These are phyloP conservation scores for Pyrgilauda ruficollis DNA, from an alignment of 2,113 vertebrate genomes.

Conservation along the genomic window DNA sequence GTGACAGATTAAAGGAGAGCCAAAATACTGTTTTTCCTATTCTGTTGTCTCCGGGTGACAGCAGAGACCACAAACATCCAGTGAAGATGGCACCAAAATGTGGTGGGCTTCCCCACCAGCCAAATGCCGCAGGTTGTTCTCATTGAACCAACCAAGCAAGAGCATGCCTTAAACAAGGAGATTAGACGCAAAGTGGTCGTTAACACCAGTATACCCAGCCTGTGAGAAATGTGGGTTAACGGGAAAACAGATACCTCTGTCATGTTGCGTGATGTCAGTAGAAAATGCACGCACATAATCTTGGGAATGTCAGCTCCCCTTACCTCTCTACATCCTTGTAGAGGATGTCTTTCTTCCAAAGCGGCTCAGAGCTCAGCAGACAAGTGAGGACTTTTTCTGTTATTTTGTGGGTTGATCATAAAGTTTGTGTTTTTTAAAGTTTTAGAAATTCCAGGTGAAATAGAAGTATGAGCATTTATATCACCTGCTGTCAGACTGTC, in stretches of 20 bases:
- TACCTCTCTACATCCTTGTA: background rate
- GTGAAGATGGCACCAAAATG: background rate
- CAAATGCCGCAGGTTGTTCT: accelerated
- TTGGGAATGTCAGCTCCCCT: background rate
- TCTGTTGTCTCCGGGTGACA: background rate
- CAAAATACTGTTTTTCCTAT: background rate
- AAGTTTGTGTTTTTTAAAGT: background rate
- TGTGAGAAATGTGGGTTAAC: background rate
- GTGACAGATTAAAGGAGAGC: background rate
- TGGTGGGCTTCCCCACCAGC: background rate
- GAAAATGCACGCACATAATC: background rate
- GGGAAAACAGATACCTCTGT: background rate
- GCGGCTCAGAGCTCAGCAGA: background rate
- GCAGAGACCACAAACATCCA: background rate
- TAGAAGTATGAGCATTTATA: background rate
- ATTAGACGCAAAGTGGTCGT: background rate
- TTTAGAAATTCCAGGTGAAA: background rate
- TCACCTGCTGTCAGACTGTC: background rate
- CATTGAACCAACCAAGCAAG: background rate
- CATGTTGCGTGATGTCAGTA: background rate
- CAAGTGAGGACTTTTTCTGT: background rate
- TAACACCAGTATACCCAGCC: background rate
- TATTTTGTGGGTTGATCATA: background rate
- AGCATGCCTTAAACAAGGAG: background rate
- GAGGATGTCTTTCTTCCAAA: background rate